Base-by-base conservation (phyloP, 2,113 vertebrate genomes). In the Chloebia gouldiae region DNA sequence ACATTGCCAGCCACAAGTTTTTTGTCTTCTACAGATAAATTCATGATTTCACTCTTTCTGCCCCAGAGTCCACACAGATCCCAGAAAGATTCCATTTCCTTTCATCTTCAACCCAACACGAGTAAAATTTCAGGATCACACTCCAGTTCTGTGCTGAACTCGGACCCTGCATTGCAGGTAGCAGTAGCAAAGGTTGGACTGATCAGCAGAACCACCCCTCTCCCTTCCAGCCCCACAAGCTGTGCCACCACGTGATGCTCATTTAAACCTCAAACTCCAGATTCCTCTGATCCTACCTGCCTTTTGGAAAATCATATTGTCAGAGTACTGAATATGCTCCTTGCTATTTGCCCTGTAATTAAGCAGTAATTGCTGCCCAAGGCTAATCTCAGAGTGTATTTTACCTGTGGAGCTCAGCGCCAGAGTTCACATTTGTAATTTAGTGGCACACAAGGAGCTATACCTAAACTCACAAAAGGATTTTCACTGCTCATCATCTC, bases 271-370 rank as follows among this genome's bases (percentile, higher is more conserved):
- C n/a, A 15, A 21, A 88, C 69, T 63, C 40, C 53, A 76, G 35
- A 65, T 54, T 76, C 17, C 54, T 94, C 56, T 40, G 44, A 77
- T 82, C 39, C 81, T 60, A 57, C 82, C 31, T 64, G 60, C 83
- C 64, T 86, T 77, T 65, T 71, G 76, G 65, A 89, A 94, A 95
- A 95, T 47, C 44, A 81, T 39, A 21, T 68, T 89, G 42, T 61
- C 75, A 69, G 69, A 79, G 72, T 45, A 66, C 60, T 20, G 37
- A 60, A 79, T 33, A 37, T 4, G n/a, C 33, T 86, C 69, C 81
- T 90, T 92, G 78, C 35, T 94, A 85, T 97, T 96, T 97, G 81
- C 86, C 77, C 78, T 91, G 92, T 96, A 95, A 96, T 96, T 96
- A 97, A 93, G 86, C 77, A 86, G 77, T 95, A 97, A 93, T 86